Evolutionary conservation across 2,888 invertebrate genomes (phyloP).

Genomic region (Drosophila atripex): DNA sequence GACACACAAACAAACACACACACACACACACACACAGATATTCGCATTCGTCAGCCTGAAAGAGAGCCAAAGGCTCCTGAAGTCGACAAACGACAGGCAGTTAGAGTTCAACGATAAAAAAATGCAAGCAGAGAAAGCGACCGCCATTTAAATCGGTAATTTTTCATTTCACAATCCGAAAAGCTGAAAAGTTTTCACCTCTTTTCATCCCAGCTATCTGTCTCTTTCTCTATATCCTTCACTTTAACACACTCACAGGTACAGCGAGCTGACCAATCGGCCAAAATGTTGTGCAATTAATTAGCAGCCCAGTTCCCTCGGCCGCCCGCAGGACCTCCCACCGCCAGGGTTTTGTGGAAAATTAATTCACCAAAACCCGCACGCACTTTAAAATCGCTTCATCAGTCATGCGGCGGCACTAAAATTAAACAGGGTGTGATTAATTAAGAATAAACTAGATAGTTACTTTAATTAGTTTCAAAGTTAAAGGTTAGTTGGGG

Average conservation of each 20-base stretch:
- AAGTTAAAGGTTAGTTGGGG: neutral
- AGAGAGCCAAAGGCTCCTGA: conserved; percentile 35
- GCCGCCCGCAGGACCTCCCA: neutral
- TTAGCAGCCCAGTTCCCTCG: conserved; percentile 35
- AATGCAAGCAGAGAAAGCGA: conserved; percentile 35
- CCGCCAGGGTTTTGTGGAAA: conserved; percentile 8
- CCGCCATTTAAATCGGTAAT: conserved; percentile 63
- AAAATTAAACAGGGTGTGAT: neutral
- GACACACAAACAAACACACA: conserved; percentile 13
- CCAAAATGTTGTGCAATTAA: conserved; percentile 67
- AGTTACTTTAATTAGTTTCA: neutral
- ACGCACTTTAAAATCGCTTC: conserved; percentile 44
- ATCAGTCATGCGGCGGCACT: conserved; percentile 21
- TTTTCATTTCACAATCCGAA: conserved; percentile 60
- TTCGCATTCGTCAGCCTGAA: conserved; percentile 32
- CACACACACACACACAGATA: conserved; percentile 19
- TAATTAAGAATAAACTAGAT: neutral
- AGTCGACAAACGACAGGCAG: conserved; percentile 65
- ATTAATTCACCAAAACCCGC: conserved; percentile 45
- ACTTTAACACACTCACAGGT: conserved; percentile 32
- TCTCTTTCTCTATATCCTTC: neutral
- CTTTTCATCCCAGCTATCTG: neutral
- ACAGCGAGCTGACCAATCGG: conserved; percentile 48
- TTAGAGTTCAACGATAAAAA: conserved; percentile 48
- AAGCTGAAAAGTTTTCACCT: conserved; percentile 42